Conservation (phyloP, 2,888 invertebrate genomes). For the Ganaspis brasiliensis region DNA sequence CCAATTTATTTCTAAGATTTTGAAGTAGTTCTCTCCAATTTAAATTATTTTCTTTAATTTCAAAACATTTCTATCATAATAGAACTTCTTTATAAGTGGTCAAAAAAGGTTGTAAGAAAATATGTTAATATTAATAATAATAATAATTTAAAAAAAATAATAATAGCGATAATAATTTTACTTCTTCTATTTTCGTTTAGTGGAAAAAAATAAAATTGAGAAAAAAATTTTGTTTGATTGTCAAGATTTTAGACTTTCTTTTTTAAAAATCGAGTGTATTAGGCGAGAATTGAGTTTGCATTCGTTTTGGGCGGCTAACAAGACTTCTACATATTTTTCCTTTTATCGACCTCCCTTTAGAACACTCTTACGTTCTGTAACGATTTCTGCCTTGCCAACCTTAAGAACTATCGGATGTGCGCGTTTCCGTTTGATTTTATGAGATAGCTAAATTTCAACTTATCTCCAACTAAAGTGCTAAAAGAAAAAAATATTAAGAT, state of each 20-base stretch:
- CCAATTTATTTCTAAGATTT: too few relatives aligned
- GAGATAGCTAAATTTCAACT: conserved; percentile 10
- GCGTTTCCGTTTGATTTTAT: neutral
- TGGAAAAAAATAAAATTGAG: too few relatives aligned
- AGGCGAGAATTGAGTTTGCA: neutral
- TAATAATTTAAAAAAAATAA: too few relatives aligned
- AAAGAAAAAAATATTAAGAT: neutral
- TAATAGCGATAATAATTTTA: too few relatives aligned
- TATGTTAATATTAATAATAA: too few relatives aligned
- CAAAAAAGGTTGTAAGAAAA: too few relatives aligned
- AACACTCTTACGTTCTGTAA: conserved; percentile 21
- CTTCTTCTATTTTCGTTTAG: too few relatives aligned
- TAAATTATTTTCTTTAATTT: too few relatives aligned
- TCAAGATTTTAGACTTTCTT: neutral
- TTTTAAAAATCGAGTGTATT: too few relatives aligned
- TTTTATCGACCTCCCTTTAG: conserved; percentile 28
- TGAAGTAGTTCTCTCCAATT: too few relatives aligned
- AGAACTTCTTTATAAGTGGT: too few relatives aligned
- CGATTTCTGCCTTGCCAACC: conserved; percentile 31
- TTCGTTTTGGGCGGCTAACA: conserved; percentile 13
- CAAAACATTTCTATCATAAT: too few relatives aligned
- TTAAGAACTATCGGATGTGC: conserved; percentile 21
- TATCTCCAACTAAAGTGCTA: neutral
- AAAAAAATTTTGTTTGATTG: neutral
- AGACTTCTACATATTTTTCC: conserved; percentile 22